Evolutionary conservation across 2,888 invertebrate genomes (phyloP).

Genomic region (Cactoblastis cactorum): DNA sequence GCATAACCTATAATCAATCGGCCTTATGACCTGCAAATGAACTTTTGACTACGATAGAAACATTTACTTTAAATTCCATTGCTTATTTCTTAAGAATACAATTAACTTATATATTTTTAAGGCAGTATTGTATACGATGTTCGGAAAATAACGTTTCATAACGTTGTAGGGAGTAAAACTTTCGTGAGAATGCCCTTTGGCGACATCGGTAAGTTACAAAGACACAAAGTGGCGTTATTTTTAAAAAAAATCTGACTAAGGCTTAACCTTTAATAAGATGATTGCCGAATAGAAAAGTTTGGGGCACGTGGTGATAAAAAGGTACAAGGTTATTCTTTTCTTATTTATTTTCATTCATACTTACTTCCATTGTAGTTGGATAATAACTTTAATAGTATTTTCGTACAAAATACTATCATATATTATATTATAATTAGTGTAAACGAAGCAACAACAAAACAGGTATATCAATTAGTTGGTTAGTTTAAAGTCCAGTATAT

Average conservation of each 20-base stretch:
- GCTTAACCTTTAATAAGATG: not conserved
- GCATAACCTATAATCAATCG: slow-evolving; percentile 8
- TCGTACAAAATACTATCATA: too few species aligned
- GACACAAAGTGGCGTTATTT: slow-evolving; percentile 33
- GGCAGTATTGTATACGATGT: not conserved
- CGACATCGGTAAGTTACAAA: slow-evolving; percentile 33
- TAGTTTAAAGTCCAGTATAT: too few species aligned
- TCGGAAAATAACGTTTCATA: not conserved
- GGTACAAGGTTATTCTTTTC: slow-evolving; percentile 19
- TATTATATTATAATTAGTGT: too few species aligned
- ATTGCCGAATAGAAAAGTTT: slow-evolving; percentile 14
- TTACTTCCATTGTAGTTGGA: too few species aligned
- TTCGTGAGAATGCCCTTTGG: slow-evolving; percentile 19
- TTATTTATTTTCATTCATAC: not conserved
- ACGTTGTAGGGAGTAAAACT: slow-evolving; percentile 10
- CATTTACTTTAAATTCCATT: not conserved
- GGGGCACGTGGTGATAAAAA: slow-evolving; percentile 20
- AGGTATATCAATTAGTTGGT: too few species aligned
- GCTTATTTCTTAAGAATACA: not conserved
- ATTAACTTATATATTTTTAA: not conserved
- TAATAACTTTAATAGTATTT: too few species aligned
- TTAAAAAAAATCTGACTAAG: slow-evolving; percentile 14
- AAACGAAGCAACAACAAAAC: too few species aligned
- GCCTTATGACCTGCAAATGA: slow-evolving; percentile 12
- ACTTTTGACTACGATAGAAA: not conserved